Evolutionary conservation across 2,888 invertebrate species (phyloP), one percentile per base, ranked within the genome.

Genomic region (Tetragonisca angustula): DNA sequence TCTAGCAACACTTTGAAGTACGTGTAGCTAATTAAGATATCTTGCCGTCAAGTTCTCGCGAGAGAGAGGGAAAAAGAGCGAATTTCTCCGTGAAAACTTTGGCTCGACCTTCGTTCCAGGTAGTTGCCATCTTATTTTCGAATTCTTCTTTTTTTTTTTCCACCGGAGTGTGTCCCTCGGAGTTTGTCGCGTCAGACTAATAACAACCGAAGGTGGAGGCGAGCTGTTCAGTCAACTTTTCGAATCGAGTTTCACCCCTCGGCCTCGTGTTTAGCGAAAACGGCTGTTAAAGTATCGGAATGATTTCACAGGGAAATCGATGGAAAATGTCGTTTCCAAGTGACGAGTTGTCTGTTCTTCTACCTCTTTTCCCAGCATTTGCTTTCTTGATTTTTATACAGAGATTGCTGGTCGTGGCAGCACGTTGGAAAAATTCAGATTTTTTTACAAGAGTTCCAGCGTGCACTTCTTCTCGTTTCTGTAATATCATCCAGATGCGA

Each of bases 11-110:
- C 43, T 43, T 9, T 43, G 43, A 43, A 43, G 43, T 43, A 43
- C 43, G 9, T 9, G 43, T 43, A 81, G 75, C 61, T 78, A 77
- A 85, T 84, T 81, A 75, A 75, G 75, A 75, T 32, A 84, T 81
- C 78, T 78, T 32, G 36, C 69, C 67, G 9, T 24, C 59, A 59
- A 64, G 43, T 72, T 68, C 24, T 32, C 11, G 32, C 17, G 5
- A 5, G 27, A 49, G n/a, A 50, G 32, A 54, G 15, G 21, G 67
- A 5, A 36, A 36, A 36, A 36, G 9, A 5, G 4, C 17, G 21
- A 54, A 62, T 81, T 76, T 54, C 65, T 59, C 32, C 1, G 4
- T n/a, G 36, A 27, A 65, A 27, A 17, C 21, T 61, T 17, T 27
- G 9, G n/a, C 17, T 17, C 56, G 71, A 72, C 61, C 64, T 72